These are phyloP conservation scores for Nannospalax galili DNA, from an alignment of 2,113 vertebrate genomes.

Conservation along the genomic window DNA sequence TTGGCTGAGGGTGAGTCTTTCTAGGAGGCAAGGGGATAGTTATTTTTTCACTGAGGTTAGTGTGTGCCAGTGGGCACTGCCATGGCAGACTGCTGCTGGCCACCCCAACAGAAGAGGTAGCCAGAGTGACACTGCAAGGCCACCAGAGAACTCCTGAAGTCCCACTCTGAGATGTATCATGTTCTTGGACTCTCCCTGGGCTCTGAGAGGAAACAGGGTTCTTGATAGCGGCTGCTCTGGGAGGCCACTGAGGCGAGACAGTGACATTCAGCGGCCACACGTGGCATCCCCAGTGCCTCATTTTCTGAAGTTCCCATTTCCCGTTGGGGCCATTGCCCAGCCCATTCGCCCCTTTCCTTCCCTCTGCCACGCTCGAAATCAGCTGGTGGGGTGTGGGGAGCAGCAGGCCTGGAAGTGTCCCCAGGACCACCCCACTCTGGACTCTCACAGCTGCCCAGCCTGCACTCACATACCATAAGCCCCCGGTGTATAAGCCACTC, in stretches of 20 bases:
- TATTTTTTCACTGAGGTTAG: conserved; percentile 79
- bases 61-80: conserved; percentile 77
- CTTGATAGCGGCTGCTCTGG: background rate
- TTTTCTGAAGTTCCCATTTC: conserved; percentile 76
- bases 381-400: conserved; percentile 78
- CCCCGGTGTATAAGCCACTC: conserved; percentile 82
- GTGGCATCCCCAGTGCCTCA: conserved; percentile 57
- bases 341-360: conserved; percentile 82
- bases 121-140: conserved; percentile 62
- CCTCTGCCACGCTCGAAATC: conserved; percentile 81
- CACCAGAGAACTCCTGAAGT: conserved; percentile 64
- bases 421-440: conserved; percentile 71
- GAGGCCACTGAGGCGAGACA: conserved; percentile 64
- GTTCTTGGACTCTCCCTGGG: conserved; percentile 75
- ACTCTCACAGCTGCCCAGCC: conserved; percentile 85
- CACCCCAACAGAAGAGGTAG: background rate
- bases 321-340: conserved; percentile 81
- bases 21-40: conserved; percentile 73
- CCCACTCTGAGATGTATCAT: conserved; percentile 75
- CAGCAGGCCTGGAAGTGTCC: conserved; percentile 53
- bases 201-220: background rate
- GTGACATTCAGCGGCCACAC: conserved; percentile 60
- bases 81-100: background rate
- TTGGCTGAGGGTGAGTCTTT: conserved; percentile 54
- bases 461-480: conserved; percentile 86